Base-by-base conservation (phyloP, 2,113 vertebrate genomes). In the Ardeotis arabs region DNA sequence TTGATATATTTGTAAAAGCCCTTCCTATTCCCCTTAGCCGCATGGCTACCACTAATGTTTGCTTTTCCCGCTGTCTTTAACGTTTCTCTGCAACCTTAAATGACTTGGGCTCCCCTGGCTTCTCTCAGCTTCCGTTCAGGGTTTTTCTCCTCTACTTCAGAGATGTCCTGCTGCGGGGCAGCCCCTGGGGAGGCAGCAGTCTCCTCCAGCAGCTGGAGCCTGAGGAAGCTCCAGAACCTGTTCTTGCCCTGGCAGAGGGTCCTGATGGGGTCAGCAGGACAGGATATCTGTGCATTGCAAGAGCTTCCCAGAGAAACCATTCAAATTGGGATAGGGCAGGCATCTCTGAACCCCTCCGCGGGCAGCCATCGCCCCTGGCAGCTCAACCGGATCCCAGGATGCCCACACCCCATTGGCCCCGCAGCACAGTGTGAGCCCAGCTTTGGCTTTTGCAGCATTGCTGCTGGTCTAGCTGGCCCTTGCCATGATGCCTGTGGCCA, bases 1-100 rank as follows among this genome's bases (percentile, higher is more conserved):
- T 96, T 97, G 96, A 93, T 97, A 96, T 97, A 89, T 97, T 97
- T 97, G 96, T 96, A 97, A 97, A 97, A 97, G 95, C 95, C 95
- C 79, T 97, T 95, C 95, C 92, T 91, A 95, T 94, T 96, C 96
- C 95, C 96, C 75, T 89, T 72, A 95, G 93, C 89, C 2, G 7
- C 86, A 64, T 95, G 92, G 92, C 95, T 84, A 92, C 92, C 90
- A 86, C 96, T 96, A 93, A 96, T 93, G 90, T 96, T 95, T 92
- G 86, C 95, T 96, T 97, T 96, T 91, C 95, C 92, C 94, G 82
- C 88, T 95, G 89, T 70, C 92, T 96, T 89, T 93, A 91, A 91
- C 88, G 59, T 92, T 90, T 90, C 93, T 79, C n/a, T 90, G 76
- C 91, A 95, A 41, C 95, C 76, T 94, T 74, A 95, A 94, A 90